These are phyloP conservation scores for Bicyclus anynana DNA, from an alignment of 1,140 invertebrate genomes.

Conservation along the genomic window DNA sequence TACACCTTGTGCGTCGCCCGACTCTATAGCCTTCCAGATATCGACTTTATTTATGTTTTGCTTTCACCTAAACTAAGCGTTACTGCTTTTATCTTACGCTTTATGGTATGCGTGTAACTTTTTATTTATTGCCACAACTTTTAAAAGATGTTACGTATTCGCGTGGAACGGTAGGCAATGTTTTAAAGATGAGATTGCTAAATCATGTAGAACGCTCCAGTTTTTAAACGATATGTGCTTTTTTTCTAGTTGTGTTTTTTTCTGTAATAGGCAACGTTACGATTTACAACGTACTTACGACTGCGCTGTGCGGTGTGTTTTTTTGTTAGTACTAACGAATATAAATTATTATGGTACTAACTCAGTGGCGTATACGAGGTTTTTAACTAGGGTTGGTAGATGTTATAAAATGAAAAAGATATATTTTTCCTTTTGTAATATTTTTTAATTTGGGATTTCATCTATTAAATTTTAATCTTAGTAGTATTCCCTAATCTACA, in stretches of 20 bases:
- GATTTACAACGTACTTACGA: not conserved
- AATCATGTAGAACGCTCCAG: slow-evolving; percentile 21
- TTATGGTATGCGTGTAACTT: slow-evolving; percentile 24
- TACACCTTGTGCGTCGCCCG: slow-evolving; percentile 29
- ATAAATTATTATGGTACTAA: too few relatives aligned
- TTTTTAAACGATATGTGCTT: slow-evolving; percentile 5
- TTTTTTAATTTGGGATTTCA: too few relatives aligned
- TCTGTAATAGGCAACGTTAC: not conserved
- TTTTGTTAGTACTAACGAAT: not conserved
- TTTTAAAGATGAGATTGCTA: slow-evolving; percentile 28
- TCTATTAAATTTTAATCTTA: too few relatives aligned
- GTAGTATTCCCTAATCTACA: too few relatives aligned
- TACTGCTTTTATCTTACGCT: slow-evolving; percentile 22
- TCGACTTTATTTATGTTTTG: slow-evolving; percentile 34
- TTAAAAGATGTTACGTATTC: slow-evolving; percentile 25
- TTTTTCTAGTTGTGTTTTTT: not conserved
- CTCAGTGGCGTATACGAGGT: too few relatives aligned
- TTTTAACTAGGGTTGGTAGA: too few relatives aligned
- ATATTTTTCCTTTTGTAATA: too few relatives aligned
- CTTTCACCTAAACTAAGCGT: slow-evolving; percentile 19
- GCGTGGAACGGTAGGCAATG: slow-evolving; percentile 19
- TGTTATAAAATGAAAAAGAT: too few relatives aligned
- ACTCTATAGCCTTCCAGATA: slow-evolving; percentile 25
- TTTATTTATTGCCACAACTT: slow-evolving; percentile 26
- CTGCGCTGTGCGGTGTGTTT: not conserved